These are phyloP conservation scores for Leptonema lineaticorne DNA, from an alignment of 1,140 invertebrate genomes.

Conservation along the genomic window DNA sequence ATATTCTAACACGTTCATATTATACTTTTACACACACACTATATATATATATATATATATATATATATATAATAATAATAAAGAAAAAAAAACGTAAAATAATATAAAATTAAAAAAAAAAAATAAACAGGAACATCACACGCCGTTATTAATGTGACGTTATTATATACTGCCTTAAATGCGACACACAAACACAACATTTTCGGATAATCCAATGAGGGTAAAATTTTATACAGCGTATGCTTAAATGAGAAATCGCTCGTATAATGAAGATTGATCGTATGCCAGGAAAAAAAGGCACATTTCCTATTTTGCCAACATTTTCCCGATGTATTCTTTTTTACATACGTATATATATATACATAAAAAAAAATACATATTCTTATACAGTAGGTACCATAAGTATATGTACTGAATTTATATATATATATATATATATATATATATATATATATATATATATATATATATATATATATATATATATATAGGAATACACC, in stretches of 20 bases:
- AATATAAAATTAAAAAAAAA: too few relatives aligned
- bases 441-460: not conserved
- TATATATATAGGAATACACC: constrained; percentile 2
- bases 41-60: not conserved
- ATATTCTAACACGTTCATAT: too few relatives aligned
- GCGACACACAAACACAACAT: not conserved
- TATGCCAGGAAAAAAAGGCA: constrained; percentile 11
- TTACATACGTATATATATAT: not conserved
- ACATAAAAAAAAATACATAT: too few relatives aligned
- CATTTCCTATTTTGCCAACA: constrained; percentile 1
- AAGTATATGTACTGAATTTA: too few relatives aligned
- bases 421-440: too few relatives aligned
- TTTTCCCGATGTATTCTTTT: not conserved
- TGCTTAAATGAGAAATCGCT: constrained; percentile 18
- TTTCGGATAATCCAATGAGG: not conserved
- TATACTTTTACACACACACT: too few relatives aligned
- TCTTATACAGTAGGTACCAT: too few relatives aligned
- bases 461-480: not conserved
- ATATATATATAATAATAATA: not conserved
- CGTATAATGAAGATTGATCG: constrained; percentile 19
- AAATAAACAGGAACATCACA: too few relatives aligned
- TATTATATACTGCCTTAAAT: too few relatives aligned
- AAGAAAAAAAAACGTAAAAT: too few relatives aligned
- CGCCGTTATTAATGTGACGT: too few relatives aligned
- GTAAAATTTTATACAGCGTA: constrained; percentile 15